Conservation (phyloP, 2,888 invertebrate genomes). For the Hyppa rectilinea region DNA sequence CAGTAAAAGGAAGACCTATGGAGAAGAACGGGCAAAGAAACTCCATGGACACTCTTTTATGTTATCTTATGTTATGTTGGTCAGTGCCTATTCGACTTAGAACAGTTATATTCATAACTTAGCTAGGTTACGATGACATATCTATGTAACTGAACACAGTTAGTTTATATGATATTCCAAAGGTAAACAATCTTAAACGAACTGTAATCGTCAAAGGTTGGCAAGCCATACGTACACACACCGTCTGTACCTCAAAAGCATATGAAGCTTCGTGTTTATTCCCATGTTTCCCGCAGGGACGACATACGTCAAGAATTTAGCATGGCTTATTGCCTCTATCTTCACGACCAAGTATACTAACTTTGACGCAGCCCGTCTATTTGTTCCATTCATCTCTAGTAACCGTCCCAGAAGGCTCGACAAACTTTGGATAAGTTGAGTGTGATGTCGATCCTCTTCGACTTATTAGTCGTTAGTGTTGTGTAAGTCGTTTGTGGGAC, state of each 20-base stretch:
- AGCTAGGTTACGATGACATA: neutral
- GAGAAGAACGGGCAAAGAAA: too few relatives aligned
- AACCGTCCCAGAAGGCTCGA: neutral
- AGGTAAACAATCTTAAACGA: neutral
- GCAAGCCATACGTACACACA: neutral
- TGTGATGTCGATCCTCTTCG: neutral
- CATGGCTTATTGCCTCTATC: neutral
- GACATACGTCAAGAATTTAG: neutral
- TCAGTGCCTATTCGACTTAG: neutral
- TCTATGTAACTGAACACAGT: neutral
- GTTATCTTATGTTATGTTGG: neutral
- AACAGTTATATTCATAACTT: neutral
- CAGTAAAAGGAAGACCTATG: too few relatives aligned
- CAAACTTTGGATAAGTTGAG: neutral
- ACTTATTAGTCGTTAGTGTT: neutral
- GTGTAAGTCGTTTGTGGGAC: neutral
- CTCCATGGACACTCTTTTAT: too few relatives aligned
- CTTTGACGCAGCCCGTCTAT: too few relatives aligned
- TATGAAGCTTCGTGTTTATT: too few relatives aligned
- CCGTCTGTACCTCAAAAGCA: neutral
- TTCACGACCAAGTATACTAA: neutral
- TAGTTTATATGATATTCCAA: neutral
- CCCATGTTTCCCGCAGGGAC: too few relatives aligned
- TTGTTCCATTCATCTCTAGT: neutral
- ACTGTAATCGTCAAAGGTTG: constrained; percentile 2